Evolutionary conservation across 2,113 vertebrate genomes (phyloP), one percentile per base, ranked within the genome.

Genomic region (Dissostichus mawsoni): DNA sequence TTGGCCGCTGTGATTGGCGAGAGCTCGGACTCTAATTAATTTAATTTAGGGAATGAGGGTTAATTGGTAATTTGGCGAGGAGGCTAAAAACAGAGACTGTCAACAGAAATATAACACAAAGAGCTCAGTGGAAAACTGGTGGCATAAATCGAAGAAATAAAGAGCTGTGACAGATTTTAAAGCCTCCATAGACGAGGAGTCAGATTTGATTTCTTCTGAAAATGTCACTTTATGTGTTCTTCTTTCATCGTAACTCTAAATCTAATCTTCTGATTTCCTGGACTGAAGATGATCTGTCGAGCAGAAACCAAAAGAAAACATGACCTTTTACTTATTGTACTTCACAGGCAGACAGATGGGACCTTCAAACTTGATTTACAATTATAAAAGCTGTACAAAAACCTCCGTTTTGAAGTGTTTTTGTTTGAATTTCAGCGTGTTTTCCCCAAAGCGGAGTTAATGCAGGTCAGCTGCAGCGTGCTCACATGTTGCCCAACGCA

Each of bases 61-160:
- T 48, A 7, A 52, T n/a, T 44, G 55, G 25, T 77, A 8, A 69
- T 61, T 61, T 69, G 75, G 14, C n/a, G 8, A 69, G 51, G 36
- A 69, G 17, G 9, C 51, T 16, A 16, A 48, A 52, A 44, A n/a
- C 65, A 67, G 51, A 59, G 20, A 25, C 8, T 0, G 4, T 41
- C 53, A 12, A 45, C 61, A 64, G 61, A 64, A 14, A 25, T 3
- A 8, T 14, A 17, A 36, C 56, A 61, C 57, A 36, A 8, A 62
- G 16, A 18, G 16, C 47, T 6, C 33, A 18, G 16, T 9, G 25
- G 25, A 3, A 17, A 7, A 8, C 7, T 41, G 36, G 7, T 7
- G 36, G 5, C 18, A 25, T 13, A 29, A 11, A 8, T 1, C 5
- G 7, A 5, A 41, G 7, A 41, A 41, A 18, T 13, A 6, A 13